Percentiles rank a stretch among this genome's conserved stretches.
These are phyloP conservation scores for Rachycentron canadum DNA, from an alignment of 2,797 vertebrate species.

Conservation along the genomic window DNA sequence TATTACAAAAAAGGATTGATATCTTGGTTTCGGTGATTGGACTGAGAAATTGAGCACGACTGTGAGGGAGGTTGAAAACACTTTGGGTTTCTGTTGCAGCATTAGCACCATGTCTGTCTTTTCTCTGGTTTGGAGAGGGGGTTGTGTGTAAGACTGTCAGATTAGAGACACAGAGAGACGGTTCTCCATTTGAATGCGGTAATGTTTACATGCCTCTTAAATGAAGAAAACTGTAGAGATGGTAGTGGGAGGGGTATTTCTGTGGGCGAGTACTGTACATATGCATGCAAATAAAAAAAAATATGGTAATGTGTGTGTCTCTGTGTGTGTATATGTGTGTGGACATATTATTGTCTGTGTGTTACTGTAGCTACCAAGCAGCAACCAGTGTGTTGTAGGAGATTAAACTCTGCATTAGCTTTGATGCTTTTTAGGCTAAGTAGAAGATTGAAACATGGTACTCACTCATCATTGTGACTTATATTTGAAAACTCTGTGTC, in stretches of 20 bases:
- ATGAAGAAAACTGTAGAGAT: constrained; percentile 23
- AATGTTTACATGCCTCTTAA: constrained; percentile 53
- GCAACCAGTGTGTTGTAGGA: constrained; percentile 26
- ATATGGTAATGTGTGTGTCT: constrained; percentile 22
- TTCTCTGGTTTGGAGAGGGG: constrained; percentile 28
- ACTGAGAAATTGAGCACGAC: constrained; percentile 47
- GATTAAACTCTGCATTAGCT: constrained; percentile 45
- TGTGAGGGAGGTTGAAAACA: constrained; percentile 19
- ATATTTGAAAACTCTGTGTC: background rate
- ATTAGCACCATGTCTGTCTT: constrained; percentile 21
- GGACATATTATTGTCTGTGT: constrained; percentile 15
- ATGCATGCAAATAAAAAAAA: constrained; percentile 39
- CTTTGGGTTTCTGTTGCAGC: constrained; percentile 14
- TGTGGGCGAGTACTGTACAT: constrained; percentile 17
- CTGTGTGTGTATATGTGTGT: constrained; percentile 10
- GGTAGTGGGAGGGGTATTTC: constrained; percentile 2
- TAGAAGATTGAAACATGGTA: constrained; percentile 25
- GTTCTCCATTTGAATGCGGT: constrained; percentile 26
- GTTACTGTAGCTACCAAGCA: constrained; percentile 35
- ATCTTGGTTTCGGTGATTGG: constrained; percentile 34
- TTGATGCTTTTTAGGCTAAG: constrained; percentile 43
- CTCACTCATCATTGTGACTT: background rate
- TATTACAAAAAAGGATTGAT: constrained; percentile 49
- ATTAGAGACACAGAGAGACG: constrained; percentile 32
- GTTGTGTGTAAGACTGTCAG: constrained; percentile 35